Conservation (phyloP, 1,140 invertebrate species). For the Brachionus manjavacas region DNA sequence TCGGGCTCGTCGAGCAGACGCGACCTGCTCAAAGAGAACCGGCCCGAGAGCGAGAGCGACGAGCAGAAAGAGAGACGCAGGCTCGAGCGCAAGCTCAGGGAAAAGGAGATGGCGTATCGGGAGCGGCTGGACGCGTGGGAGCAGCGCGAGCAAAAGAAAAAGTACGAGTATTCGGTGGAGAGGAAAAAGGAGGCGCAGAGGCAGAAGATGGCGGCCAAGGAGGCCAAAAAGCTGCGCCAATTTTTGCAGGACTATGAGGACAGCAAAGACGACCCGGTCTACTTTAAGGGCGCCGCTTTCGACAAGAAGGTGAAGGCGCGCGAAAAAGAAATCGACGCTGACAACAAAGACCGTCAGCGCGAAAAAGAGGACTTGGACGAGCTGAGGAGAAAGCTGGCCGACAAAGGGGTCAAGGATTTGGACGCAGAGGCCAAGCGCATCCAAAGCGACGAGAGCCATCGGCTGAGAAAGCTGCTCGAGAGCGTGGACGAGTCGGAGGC, state of each 20-base stretch:
- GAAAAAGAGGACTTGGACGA: constrained; percentile 89
- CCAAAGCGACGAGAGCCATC: constrained; percentile 21
- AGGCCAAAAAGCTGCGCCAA: constrained; percentile 88
- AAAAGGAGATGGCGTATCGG: constrained; percentile 89
- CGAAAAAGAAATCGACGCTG: constrained; percentile 82
- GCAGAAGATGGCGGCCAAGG: constrained; percentile 71
- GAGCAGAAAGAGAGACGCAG: constrained; percentile 82
- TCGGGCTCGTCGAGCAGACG: neutral
- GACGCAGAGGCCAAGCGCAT: constrained; percentile 65
- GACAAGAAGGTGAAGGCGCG: constrained; percentile 78
- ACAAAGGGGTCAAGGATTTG: constrained; percentile 73
- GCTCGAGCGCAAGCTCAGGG: constrained; percentile 77
- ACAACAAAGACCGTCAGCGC: constrained; percentile 77
- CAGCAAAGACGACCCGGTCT: constrained; percentile 89
- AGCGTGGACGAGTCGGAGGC: neutral
- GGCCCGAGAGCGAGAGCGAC: constrained; percentile 69
- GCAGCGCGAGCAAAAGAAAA: constrained; percentile 79
- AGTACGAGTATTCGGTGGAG: constrained; percentile 86
- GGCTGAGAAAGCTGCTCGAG: constrained; percentile 27
- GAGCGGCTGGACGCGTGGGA: constrained; percentile 78
- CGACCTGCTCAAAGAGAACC: constrained; percentile 4
- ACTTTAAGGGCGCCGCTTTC: constrained; percentile 88
- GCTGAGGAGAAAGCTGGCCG: constrained; percentile 73
- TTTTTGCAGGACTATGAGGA: constrained; percentile 98
- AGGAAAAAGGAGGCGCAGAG: constrained; percentile 74